Evolutionary conservation across 2,797 vertebrate species (phyloP).

Genomic region (Garrulus glandarius): DNA sequence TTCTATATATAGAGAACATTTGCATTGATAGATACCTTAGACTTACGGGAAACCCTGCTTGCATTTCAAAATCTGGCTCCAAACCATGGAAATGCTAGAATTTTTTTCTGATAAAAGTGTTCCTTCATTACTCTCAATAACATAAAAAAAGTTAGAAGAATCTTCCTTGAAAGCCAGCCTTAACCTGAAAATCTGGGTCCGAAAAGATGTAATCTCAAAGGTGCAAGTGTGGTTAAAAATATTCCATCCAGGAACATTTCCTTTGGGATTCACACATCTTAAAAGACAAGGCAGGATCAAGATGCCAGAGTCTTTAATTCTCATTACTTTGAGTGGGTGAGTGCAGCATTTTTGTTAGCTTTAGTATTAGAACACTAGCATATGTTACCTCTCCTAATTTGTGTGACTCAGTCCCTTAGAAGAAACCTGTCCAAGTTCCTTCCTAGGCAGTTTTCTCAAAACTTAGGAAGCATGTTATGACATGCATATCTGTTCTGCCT

Average conservation of each 20-base stretch:
- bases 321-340: slow-evolving; percentile 32
- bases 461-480: background rate
- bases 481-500: background rate
- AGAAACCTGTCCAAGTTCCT: slow-evolving; percentile 13
- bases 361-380: slow-evolving; percentile 41
- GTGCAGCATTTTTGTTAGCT: slow-evolving; percentile 4
- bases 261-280: background rate
- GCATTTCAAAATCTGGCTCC: background rate
- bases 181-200: background rate
- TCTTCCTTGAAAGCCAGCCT: background rate
- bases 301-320: background rate
- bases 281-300: background rate
- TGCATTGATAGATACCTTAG: background rate
- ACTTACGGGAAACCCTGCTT: slow-evolving; percentile 9
- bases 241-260: background rate
- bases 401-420: background rate
- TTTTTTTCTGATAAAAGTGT: background rate
- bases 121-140: background rate
- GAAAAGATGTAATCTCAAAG: background rate
- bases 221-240: background rate
- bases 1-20: background rate
- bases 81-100: background rate
- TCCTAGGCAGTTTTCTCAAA: slow-evolving; percentile 1
- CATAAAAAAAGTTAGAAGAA: background rate
- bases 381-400: slow-evolving; percentile 51